Evolutionary conservation across 2,797 vertebrate genomes (phyloP).

Genomic region (Cuniculus paca): DNA sequence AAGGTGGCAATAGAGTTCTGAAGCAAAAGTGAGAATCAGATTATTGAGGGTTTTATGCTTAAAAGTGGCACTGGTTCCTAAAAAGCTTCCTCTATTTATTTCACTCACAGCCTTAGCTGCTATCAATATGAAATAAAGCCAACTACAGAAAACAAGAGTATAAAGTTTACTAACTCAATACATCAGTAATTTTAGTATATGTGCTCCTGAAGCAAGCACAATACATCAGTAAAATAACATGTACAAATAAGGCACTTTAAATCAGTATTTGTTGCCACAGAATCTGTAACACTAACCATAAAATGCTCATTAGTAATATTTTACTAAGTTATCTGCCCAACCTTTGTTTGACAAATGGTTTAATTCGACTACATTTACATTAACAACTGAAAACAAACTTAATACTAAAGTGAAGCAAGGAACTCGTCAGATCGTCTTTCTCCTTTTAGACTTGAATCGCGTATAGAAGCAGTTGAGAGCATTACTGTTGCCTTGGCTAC

Average conservation of each 20-base stretch:
- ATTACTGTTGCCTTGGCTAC: slow-evolving; percentile 85
- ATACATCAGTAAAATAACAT: slow-evolving; percentile 52
- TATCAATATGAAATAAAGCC: slow-evolving; percentile 67
- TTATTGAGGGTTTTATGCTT: neutral
- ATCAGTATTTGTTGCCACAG: slow-evolving; percentile 60
- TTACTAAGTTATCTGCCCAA: slow-evolving; percentile 76
- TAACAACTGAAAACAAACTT: slow-evolving; percentile 74
- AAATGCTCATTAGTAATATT: slow-evolving; percentile 81
- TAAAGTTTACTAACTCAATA: neutral
- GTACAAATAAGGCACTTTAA: slow-evolving; percentile 77
- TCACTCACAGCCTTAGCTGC: slow-evolving; percentile 54
- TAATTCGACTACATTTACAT: slow-evolving; percentile 80
- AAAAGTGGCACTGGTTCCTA: slow-evolving; percentile 18
- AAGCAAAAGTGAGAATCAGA: neutral
- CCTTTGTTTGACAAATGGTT: slow-evolving; percentile 76
- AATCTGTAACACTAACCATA: slow-evolving; percentile 72
- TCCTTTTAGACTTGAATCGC: slow-evolving; percentile 88
- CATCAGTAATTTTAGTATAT: slow-evolving; percentile 34
- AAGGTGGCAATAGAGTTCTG: neutral
- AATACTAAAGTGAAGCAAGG: slow-evolving; percentile 56
- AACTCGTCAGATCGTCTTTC: slow-evolving; percentile 89
- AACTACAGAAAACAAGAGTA: slow-evolving; percentile 68
- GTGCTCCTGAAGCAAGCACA: neutral
- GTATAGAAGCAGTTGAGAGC: slow-evolving; percentile 88
- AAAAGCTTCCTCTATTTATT: slow-evolving; percentile 3